Conservation (phyloP, 2,797 vertebrate genomes). For the Acanthiza pusilla region DNA sequence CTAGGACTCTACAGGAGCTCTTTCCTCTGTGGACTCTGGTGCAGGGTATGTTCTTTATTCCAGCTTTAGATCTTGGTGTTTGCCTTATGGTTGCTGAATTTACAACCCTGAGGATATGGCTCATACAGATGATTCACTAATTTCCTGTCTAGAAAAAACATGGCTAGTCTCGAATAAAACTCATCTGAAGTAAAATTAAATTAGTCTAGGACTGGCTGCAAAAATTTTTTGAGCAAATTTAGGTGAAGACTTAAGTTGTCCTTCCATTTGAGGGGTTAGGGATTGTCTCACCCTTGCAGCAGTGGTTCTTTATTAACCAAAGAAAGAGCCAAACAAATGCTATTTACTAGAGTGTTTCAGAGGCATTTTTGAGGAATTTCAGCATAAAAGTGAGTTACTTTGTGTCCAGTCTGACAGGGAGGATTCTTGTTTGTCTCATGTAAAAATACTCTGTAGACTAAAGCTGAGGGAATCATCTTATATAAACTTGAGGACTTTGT, state of each 20-base stretch:
- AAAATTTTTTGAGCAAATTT: not conserved
- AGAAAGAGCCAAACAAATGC: not conserved
- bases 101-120: not conserved
- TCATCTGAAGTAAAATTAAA: not conserved
- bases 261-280: not conserved
- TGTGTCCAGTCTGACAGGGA: not conserved
- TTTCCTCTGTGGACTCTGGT: not conserved
- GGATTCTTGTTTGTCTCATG: not conserved
- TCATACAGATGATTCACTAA: not conserved
- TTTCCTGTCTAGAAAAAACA: not conserved
- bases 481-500: not conserved
- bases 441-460: not conserved
- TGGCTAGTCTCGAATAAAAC: not conserved
- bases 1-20: slow-evolving; percentile 61
- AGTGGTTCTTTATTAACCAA: not conserved
- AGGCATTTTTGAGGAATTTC: not conserved
- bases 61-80: not conserved
- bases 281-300: not conserved
- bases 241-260: not conserved
- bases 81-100: not conserved
- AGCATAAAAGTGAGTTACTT: not conserved
- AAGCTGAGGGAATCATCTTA: not conserved
- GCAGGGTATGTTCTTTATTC: not conserved
- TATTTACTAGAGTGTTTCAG: not conserved
- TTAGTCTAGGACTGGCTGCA: not conserved